These are phyloP conservation scores for Pogonophryne albipinna DNA, from an alignment of 2,797 vertebrate genomes.

Conservation along the genomic window DNA sequence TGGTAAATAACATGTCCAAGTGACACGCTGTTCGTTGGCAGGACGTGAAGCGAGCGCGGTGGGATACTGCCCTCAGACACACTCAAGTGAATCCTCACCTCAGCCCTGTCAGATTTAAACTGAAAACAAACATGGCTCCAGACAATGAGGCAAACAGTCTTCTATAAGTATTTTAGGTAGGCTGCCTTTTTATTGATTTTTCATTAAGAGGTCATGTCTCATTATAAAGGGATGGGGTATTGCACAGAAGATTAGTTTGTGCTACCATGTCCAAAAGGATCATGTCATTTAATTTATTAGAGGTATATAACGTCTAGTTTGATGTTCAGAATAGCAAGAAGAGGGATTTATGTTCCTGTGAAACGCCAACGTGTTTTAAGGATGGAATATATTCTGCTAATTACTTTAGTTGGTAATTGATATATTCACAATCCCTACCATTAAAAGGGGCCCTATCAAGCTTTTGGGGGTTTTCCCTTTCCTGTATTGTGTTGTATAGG, in stretches of 20 bases:
- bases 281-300: constrained; percentile 41
- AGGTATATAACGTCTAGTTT: constrained; percentile 35
- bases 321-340: constrained; percentile 36
- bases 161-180: constrained; percentile 8
- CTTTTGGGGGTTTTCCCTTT: too few relatives aligned
- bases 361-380: constrained; percentile 27
- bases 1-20: constrained; percentile 69
- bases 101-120: constrained; percentile 30
- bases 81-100: constrained; percentile 35
- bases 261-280: constrained; percentile 45
- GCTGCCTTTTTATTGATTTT: constrained; percentile 53
- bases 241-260: constrained; percentile 41
- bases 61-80: constrained; percentile 47
- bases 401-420: constrained; percentile 31
- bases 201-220: constrained; percentile 50
- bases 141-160: constrained; percentile 30
- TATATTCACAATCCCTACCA: constrained; percentile 44
- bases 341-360: constrained; percentile 29
- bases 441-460: too few relatives aligned
- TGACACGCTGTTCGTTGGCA: constrained; percentile 45
- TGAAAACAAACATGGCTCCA: constrained; percentile 46
- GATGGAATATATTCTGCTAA: constrained; percentile 39
- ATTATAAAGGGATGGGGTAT: constrained; percentile 30
- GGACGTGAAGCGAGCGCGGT: constrained; percentile 34
- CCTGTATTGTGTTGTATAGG: too few relatives aligned